Conservation (phyloP, 2,888 invertebrate species). For the Epinotia ramella region DNA sequence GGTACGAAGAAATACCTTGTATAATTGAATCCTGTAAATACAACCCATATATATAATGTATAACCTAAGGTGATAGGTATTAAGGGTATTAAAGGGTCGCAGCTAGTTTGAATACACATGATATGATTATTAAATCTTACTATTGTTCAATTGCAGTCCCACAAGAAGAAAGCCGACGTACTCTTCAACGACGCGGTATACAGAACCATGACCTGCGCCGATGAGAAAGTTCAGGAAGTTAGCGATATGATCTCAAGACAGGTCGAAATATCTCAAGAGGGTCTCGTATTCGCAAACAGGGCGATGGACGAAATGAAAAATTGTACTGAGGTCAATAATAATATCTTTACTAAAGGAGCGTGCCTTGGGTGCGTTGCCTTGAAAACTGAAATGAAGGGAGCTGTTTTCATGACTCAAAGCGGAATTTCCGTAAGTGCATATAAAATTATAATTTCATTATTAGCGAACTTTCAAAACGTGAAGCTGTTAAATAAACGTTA, state of each 20-base stretch:
- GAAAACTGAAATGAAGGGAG: slow-evolving; percentile 65
- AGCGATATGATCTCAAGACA: slow-evolving; percentile 58
- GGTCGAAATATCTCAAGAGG: slow-evolving; percentile 54
- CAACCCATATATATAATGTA: no score
- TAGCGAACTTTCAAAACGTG: not conserved
- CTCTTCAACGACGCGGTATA: slow-evolving; percentile 62
- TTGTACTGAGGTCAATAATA: slow-evolving; percentile 61
- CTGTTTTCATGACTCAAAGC: slow-evolving; percentile 62
- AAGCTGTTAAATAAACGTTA: not conserved
- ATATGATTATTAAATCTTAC: not conserved
- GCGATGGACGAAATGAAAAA: slow-evolving; percentile 65
- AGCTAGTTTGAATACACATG: not conserved
- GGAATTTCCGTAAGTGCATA: slow-evolving; percentile 63
- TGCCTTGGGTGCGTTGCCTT: slow-evolving; percentile 68
- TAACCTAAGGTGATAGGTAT: not conserved
- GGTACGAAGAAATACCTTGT: no score
- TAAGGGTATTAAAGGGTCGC: not conserved
- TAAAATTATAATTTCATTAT: slow-evolving; percentile 3
- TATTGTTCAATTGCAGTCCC: slow-evolving; percentile 56
- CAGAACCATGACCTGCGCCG: slow-evolving; percentile 63
- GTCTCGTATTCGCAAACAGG: slow-evolving; percentile 57
- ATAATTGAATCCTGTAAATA: no score
- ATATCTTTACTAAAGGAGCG: slow-evolving; percentile 61
- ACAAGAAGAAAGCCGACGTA: slow-evolving; percentile 58
- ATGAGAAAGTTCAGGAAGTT: slow-evolving; percentile 63